Evolutionary conservation across 1,140 invertebrate species (phyloP).

Genomic region (Philaenus spumarius): DNA sequence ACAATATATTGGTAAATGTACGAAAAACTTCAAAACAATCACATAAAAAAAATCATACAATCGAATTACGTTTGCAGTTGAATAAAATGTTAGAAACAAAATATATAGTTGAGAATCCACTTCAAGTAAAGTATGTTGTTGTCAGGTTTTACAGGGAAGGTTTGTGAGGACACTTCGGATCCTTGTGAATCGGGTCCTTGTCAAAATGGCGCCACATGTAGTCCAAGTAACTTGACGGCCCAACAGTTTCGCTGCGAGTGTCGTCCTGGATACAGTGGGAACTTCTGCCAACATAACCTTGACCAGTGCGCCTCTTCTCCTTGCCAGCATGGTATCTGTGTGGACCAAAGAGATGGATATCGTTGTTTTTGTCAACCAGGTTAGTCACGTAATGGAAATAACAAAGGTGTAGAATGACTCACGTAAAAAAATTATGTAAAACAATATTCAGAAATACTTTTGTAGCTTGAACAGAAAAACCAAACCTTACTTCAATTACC

Average conservation of each 20-base stretch:
- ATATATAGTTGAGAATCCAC: background rate
- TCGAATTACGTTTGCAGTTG: background rate
- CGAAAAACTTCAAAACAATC: too few relatives aligned
- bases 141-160: slow-evolving; percentile 60
- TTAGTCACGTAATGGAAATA: too few relatives aligned
- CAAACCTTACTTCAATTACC: too few relatives aligned
- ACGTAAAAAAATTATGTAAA: too few relatives aligned
- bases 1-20: too few relatives aligned
- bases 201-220: slow-evolving; percentile 85
- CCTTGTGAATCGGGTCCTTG: slow-evolving; percentile 92
- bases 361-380: slow-evolving; percentile 43
- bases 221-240: slow-evolving; percentile 58
- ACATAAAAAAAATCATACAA: background rate
- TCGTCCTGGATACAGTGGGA: slow-evolving; percentile 67
- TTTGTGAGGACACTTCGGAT: slow-evolving; percentile 89
- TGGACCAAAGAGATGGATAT: slow-evolving; percentile 40
- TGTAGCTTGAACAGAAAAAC: too few relatives aligned
- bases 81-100: too few relatives aligned
- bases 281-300: slow-evolving; percentile 42
- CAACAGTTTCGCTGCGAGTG: slow-evolving; percentile 88
- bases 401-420: too few relatives aligned
- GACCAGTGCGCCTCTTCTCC: slow-evolving; percentile 41
- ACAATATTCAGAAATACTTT: too few relatives aligned
- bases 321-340: slow-evolving; percentile 43
- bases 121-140: slow-evolving; percentile 8